phyloP scores from a whole-genome alignment of 1,140 invertebrate species.

The Zaprionus lachaisei region DNA sequence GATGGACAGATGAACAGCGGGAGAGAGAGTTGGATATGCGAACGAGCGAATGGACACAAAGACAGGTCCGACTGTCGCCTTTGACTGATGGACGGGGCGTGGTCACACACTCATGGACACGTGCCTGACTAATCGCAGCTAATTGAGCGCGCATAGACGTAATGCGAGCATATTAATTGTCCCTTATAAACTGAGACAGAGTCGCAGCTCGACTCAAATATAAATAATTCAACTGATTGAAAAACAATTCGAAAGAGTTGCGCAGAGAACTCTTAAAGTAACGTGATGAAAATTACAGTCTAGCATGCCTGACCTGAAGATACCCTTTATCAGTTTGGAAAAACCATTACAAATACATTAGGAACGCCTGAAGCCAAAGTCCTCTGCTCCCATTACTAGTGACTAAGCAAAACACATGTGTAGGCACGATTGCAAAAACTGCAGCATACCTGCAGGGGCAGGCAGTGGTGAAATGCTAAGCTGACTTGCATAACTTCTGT shows the following conservation, averaged over 20 bases:
- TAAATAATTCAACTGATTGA: constrained; percentile 56
- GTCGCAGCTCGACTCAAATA: constrained; percentile 1
- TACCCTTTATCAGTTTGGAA: not conserved
- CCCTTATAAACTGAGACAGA: constrained; percentile 33
- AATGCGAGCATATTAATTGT: constrained; percentile 79
- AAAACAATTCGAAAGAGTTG: constrained; percentile 32
- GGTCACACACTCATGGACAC: constrained; percentile 48
- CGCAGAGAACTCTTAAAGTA: not conserved
- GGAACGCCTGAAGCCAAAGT: too few relatives aligned
- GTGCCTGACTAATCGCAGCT: constrained; percentile 77
- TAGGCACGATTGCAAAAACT: too few relatives aligned
- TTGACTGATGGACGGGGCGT: constrained; percentile 66
- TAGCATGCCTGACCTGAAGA: too few relatives aligned
- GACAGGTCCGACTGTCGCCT: constrained; percentile 16
- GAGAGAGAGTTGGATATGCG: constrained; percentile 21
- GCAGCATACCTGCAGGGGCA: too few relatives aligned
- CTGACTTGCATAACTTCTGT: too few relatives aligned
- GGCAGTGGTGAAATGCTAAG: too few relatives aligned
- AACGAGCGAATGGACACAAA: constrained; percentile 3
- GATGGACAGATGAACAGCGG: constrained; percentile 19
- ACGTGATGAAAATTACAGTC: too few relatives aligned
- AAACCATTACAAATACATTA: too few relatives aligned
- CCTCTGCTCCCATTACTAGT: too few relatives aligned
- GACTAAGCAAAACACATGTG: too few relatives aligned
- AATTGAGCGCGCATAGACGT: constrained; percentile 74